Percentiles rank a stretch among this genome's conserved stretches.
These are phyloP conservation scores for Xyrichtys novacula DNA, from an alignment of 2,797 vertebrate species.

Conservation along the genomic window DNA sequence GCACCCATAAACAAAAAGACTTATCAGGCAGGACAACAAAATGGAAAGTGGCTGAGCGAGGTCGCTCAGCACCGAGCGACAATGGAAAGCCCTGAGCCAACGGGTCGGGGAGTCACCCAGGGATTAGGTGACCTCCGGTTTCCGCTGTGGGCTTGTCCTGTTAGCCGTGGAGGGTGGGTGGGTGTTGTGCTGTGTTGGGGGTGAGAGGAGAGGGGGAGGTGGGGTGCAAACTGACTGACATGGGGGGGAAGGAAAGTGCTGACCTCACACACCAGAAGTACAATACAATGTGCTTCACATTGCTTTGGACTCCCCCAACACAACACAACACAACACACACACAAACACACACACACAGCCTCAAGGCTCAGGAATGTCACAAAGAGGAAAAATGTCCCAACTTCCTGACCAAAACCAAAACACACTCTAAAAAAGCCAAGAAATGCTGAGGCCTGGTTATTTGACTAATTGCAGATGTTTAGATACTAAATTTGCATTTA, in stretches of 20 bases:
- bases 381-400: conserved; percentile 74
- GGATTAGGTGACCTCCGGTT: conserved; percentile 89
- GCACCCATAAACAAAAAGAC: conserved; percentile 79
- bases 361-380: conserved; percentile 78
- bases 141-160: conserved; percentile 83
- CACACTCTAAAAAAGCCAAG: conserved; percentile 22
- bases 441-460: conserved; percentile 32
- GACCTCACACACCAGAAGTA: conserved; percentile 82
- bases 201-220: conserved; percentile 29
- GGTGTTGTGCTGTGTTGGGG: conserved; percentile 32
- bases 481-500: conserved; percentile 12
- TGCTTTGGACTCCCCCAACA: conserved; percentile 51
- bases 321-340: conserved; percentile 33
- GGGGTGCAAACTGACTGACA: conserved; percentile 73
- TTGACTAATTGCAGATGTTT: conserved; percentile 15
- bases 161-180: conserved; percentile 64
- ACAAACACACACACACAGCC: conserved; percentile 35
- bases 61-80: conserved; percentile 64
- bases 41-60: conserved; percentile 75
- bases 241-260: conserved; percentile 82
- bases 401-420: conserved; percentile 41
- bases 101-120: conserved; percentile 80
- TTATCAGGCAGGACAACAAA: conserved; percentile 73
- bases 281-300: conserved; percentile 77
- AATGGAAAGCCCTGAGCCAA: conserved; percentile 87